Evolutionary conservation across 2,888 invertebrate genomes (phyloP).

Genomic region (Amblyjoppa fuscipennis): DNA sequence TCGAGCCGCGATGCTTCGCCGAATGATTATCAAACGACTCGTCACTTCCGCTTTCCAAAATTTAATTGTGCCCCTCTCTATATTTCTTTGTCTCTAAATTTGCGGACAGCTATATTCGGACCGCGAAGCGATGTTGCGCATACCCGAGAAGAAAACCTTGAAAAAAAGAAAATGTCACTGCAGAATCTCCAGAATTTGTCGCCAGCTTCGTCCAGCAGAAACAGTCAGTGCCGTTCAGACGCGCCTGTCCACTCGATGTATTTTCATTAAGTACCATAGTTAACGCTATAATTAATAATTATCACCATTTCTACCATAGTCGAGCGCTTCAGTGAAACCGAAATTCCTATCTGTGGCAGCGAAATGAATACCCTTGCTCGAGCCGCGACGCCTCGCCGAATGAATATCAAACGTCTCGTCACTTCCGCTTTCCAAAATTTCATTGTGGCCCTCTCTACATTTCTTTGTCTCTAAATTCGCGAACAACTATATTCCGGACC

Average conservation of each 20-base stretch:
- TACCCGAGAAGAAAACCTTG: no score
- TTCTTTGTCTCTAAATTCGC: constrained; percentile 20
- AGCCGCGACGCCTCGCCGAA: neutral
- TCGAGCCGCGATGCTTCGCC: neutral
- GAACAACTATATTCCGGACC: neutral
- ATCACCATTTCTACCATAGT: no score
- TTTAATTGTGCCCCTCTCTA: neutral
- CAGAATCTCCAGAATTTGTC: neutral
- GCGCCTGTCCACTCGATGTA: neutral
- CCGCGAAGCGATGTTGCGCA: neutral
- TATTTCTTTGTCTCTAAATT: constrained; percentile 25
- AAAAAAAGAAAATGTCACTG: neutral
- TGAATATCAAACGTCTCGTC: neutral
- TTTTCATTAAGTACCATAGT: neutral
- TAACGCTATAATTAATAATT: neutral
- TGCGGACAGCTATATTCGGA: neutral
- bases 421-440: constrained; percentile 1
- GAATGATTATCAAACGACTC: neutral
- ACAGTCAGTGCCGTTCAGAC: constrained; percentile 15
- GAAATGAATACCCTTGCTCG: no score
- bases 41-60: neutral
- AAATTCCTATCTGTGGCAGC: no score
- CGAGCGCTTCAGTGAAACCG: no score
- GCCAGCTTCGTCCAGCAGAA: neutral
- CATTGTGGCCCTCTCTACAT: neutral